A percentile compares a stretch with the other conserved stretches of the same genome.
Evolutionary conservation across 2,113 vertebrate species (phyloP).

Genomic region (Psammodynastes pulverulentus): DNA sequence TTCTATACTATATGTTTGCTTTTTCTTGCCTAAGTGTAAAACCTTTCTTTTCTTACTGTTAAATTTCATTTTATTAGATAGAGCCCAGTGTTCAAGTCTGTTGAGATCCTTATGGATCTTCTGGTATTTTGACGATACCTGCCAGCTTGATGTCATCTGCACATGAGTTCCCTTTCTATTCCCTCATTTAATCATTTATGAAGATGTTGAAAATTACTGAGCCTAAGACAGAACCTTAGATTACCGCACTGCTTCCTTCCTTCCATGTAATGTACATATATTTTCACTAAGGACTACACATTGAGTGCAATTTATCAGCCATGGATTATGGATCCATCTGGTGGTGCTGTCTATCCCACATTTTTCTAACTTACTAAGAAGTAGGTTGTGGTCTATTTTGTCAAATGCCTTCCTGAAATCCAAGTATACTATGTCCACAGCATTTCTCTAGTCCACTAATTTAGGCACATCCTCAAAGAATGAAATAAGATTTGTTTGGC

Average conservation of each 20-base stretch:
- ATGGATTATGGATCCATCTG: not conserved
- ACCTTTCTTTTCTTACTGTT: not conserved
- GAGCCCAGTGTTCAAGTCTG: not conserved
- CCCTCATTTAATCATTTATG: not conserved
- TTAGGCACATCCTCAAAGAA: not conserved
- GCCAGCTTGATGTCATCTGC: not conserved
- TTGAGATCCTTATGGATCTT: not conserved
- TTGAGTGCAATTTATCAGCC: not conserved
- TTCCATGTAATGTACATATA: not conserved
- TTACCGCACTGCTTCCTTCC: not conserved
- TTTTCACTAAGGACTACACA: not conserved
- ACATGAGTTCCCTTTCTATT: not conserved
- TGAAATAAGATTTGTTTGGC: not conserved
- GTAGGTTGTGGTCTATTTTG: not conserved
- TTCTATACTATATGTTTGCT: not conserved
- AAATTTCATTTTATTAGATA: not conserved
- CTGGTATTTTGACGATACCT: not conserved
- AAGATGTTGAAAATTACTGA: not conserved
- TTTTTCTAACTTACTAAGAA: not conserved
- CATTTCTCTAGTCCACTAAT: not conserved
- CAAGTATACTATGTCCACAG: not conserved
- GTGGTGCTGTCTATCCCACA: not conserved
- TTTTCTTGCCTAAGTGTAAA: not conserved
- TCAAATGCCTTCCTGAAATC: not conserved
- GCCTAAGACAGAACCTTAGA: not conserved